phyloP scores from a whole-genome alignment of 2,113 vertebrate genomes.

The Lonchura striata region DNA sequence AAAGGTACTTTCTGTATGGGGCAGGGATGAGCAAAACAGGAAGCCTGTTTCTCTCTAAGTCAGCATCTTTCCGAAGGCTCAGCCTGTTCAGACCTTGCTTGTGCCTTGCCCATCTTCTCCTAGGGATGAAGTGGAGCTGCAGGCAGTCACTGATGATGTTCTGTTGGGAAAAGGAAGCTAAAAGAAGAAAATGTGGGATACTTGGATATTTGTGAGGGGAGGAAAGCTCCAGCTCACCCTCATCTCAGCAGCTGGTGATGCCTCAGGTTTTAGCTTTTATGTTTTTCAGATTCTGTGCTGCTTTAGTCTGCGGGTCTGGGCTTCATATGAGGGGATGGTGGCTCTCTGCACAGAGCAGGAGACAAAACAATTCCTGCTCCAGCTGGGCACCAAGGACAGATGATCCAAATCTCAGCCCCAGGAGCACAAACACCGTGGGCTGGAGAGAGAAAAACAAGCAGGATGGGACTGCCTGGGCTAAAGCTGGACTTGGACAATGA shows the following conservation, averaged over 20 bases:
- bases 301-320: neutral
- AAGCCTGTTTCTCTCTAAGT: neutral
- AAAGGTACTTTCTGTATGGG: slow-evolving; percentile 18
- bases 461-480: neutral
- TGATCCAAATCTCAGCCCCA: neutral
- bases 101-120: neutral
- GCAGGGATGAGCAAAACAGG: slow-evolving; percentile 16
- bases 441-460: neutral
- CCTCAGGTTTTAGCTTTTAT: neutral
- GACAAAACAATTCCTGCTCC: neutral
- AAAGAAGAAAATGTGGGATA: neutral
- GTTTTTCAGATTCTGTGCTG: neutral
- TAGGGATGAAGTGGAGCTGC: neutral
- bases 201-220: neutral
- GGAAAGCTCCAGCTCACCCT: neutral
- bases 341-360: neutral
- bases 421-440: neutral
- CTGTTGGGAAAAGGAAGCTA: neutral
- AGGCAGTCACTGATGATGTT: neutral
- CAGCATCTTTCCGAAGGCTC: neutral
- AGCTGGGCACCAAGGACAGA: neutral
- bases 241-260: neutral
- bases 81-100: neutral
- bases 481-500: neutral
- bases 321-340: neutral